Evolutionary conservation across 2,797 vertebrate species (phyloP).

Genomic region (Leontopithecus rosalia): DNA sequence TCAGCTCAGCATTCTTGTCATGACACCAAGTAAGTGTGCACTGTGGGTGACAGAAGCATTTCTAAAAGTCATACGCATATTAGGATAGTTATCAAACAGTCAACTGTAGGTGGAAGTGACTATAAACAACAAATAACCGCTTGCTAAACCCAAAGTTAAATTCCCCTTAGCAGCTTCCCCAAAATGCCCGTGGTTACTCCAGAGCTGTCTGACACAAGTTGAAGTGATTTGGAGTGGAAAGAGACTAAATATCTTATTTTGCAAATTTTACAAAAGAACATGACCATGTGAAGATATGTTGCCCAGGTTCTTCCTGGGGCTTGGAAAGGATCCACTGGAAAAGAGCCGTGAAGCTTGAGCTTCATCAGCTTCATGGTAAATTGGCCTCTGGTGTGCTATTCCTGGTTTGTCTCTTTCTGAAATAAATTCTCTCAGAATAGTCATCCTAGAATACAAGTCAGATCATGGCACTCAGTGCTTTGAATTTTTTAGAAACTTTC

Average conservation of each 20-base stretch:
- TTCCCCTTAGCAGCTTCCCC: neutral
- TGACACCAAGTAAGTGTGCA: neutral
- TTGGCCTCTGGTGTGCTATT: neutral
- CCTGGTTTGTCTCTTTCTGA: neutral
- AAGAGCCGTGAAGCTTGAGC: neutral
- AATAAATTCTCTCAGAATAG: constrained; percentile 16
- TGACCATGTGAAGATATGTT: neutral
- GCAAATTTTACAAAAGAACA: neutral
- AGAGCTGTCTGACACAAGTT: neutral
- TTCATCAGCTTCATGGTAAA: neutral
- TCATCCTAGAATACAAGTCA: neutral
- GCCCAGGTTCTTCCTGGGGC: neutral
- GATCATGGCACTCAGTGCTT: neutral
- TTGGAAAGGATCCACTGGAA: neutral
- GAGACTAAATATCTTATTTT: constrained; percentile 4
- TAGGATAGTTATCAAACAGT: neutral
- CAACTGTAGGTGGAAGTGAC: neutral
- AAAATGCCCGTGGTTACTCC: neutral
- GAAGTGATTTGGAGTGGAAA: neutral
- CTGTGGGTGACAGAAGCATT: neutral
- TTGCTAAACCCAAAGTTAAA: neutral
- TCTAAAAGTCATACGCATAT: neutral
- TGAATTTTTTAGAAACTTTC: neutral
- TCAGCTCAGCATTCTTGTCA: neutral
- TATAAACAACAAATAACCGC: neutral